Conservation (phyloP, 2,113 vertebrate species). For the Alaudala cheleensis region DNA sequence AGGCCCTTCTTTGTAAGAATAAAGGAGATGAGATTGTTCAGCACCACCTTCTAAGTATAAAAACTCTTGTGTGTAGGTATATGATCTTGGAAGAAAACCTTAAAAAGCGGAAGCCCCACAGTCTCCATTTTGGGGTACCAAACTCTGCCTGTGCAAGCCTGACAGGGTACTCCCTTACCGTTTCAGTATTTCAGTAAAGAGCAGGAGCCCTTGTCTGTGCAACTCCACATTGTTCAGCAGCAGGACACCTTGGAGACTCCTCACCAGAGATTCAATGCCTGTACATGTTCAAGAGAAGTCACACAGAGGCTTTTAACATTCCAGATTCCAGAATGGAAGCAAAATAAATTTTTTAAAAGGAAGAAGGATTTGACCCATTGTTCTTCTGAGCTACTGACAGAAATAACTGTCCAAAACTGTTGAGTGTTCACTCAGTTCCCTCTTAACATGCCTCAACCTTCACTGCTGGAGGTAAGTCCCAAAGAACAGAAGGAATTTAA, state of each 20-base stretch:
- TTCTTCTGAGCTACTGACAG: background rate
- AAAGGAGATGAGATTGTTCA: background rate
- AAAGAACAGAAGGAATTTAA: background rate
- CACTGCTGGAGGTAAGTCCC: background rate
- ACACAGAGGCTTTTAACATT: background rate
- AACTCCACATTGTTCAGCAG: slow-evolving; percentile 82
- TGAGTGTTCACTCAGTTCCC: background rate
- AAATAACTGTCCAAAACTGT: background rate
- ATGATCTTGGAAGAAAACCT: background rate
- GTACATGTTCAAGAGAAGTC: background rate
- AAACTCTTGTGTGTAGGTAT: background rate
- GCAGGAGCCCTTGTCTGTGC: slow-evolving; percentile 87
- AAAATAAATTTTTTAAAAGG: background rate
- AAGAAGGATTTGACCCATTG: background rate
- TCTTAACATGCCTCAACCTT: background rate
- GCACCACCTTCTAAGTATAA: background rate
- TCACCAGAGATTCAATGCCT: slow-evolving; percentile 92
- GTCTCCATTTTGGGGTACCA: background rate
- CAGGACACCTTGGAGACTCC: slow-evolving; percentile 83
- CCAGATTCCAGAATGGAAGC: background rate
- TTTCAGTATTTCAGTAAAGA: slow-evolving; percentile 87
- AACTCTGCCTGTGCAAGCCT: background rate
- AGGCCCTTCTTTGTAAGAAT: background rate
- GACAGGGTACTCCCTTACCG: slow-evolving; percentile 71
- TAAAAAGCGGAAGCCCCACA: background rate